Evolutionary conservation across 23 tunicate genomes (phyloP).

Genomic region (Phallusia fumigata): DNA sequence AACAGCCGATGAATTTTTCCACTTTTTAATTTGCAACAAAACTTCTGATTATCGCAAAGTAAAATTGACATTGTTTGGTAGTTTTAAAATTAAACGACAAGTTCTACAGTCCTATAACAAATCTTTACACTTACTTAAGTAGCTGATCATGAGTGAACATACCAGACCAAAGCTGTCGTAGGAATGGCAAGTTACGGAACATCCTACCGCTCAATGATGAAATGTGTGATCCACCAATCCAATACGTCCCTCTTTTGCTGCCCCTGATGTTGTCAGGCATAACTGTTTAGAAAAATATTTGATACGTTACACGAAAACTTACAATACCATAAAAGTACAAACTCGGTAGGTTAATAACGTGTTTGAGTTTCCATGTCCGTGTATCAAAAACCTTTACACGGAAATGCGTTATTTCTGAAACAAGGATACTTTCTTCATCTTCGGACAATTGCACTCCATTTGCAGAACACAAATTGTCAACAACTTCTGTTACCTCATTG

Average conservation of each 20-base stretch:
- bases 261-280: slow-evolving; percentile 67
- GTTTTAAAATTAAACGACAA: no score
- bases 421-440: slow-evolving; percentile 39
- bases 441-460: slow-evolving; percentile 60
- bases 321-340: not conserved
- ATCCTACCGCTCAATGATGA: not conserved
- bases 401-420: slow-evolving; percentile 45
- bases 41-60: no score
- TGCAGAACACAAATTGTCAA: slow-evolving; percentile 45
- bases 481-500: slow-evolving; percentile 21
- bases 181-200: not conserved
- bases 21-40: no score
- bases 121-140: slow-evolving; percentile 22
- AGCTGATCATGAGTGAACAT: slow-evolving; percentile 21
- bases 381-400: slow-evolving; percentile 57
- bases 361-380: slow-evolving; percentile 27
- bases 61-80: no score
- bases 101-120: no score
- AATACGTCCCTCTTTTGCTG: slow-evolving; percentile 45
- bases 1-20: not conserved
- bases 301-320: no score
- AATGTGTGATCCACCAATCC: slow-evolving; percentile 34
- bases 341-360: slow-evolving; percentile 41
- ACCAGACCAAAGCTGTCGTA: slow-evolving; percentile 41
- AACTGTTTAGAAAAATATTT: slow-evolving; percentile 16